A percentile compares a stretch with the other conserved stretches of the same genome.
These are phyloP conservation scores for Phyllostomus discolor DNA, from an alignment of 2,113 vertebrate genomes.

Conservation along the genomic window DNA sequence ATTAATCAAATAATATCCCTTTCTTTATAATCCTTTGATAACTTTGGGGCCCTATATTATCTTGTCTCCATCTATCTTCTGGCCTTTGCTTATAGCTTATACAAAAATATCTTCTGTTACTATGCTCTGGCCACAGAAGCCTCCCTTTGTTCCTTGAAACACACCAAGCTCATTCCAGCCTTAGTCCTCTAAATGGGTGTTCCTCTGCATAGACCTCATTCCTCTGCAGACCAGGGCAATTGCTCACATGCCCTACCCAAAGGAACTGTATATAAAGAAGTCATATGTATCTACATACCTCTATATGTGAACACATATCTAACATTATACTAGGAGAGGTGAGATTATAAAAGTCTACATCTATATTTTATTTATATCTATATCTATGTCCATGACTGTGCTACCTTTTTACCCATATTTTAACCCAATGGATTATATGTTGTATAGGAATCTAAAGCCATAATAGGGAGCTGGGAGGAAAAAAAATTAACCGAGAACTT, in stretches of 20 bases:
- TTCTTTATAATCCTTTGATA: background rate
- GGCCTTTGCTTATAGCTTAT: background rate
- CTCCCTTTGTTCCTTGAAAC: background rate
- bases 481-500: background rate
- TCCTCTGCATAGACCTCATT: background rate
- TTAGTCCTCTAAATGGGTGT: background rate
- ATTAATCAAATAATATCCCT: background rate
- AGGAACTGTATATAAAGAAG: background rate
- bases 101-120: background rate
- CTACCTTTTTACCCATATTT: background rate
- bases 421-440: background rate
- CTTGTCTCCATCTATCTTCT: background rate
- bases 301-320: background rate
- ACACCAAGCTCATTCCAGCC: background rate
- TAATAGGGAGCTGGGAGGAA: background rate
- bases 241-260: background rate
- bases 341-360: background rate
- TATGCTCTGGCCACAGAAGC: background rate
- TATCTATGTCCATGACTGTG: background rate
- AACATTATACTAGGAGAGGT: background rate
- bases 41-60: background rate
- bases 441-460: background rate
- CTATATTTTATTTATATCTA: background rate
- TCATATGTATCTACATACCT: background rate
- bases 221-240: background rate